Evolutionary conservation across 2,113 vertebrate genomes (phyloP), one percentile per base, ranked within the genome.

Genomic region (Suricata suricatta): DNA sequence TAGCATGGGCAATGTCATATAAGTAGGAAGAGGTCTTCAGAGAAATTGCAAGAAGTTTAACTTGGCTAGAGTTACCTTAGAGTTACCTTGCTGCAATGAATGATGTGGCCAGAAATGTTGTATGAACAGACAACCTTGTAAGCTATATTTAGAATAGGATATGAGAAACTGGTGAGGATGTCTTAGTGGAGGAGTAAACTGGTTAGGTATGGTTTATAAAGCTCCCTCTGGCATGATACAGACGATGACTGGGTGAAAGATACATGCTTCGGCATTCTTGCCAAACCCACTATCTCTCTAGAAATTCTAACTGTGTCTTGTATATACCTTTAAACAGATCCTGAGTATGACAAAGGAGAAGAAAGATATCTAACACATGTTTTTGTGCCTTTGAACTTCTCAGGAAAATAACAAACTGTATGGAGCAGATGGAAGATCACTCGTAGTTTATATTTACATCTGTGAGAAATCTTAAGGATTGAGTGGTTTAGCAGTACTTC

Each of bases 381-480:
- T 44, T 86, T 52, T 64, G 47, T 66, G 52, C 29, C 90, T 95
- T 93, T 44, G 88, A 96, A 72, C 35, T 38, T 95, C 83, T 90
- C 38, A 57, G 80, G 21, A 79, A 88, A 93, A 87, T 87, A 72
- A 74, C 38, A 83, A 50, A 82, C 60, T 63, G 23, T 68, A 5
- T 3, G 0, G 35, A 84, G 64, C 89, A 92, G 68, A 71, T 71
- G 92, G 74, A 71, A 76, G 83, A 31, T 44, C 71, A 31, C 94
- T 88, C 50, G 14, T 12, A 10, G 52, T 95, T 93, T 71, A 11
- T 57, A 57, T 89, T 72, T 90, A 60, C 19, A n/a, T 82, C 74
- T 68, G 41, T 83, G 79, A 94, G 64, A 57, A 71, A 72, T 66
- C 72, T 79, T 50, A 16, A 89, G 31, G 21, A 52, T 29, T 74